Base-by-base conservation (phyloP, 1,140 invertebrate genomes). In the Neodiprion fabricii region DNA sequence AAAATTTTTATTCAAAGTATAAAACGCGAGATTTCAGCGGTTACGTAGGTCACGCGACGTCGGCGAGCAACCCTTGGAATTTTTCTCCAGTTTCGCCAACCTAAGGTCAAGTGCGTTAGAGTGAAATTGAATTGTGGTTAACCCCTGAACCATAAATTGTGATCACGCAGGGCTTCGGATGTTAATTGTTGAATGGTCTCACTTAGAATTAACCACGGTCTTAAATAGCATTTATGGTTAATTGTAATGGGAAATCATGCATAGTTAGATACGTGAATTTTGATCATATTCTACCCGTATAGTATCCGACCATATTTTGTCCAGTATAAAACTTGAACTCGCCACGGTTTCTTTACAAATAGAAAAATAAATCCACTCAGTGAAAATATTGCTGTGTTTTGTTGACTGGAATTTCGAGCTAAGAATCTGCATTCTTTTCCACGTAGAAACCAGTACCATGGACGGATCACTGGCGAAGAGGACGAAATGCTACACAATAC, bases 401-500 rank as follows among this genome's bases (percentile, higher is more conserved):
- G 28, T 40, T 1, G 28, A 40, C 28, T 40, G 28, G 28, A 3
- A 40, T 40, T 40, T 40, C 1, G 28, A 40, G 28, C 28, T 40
- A 40, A 40, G 28, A 40, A 40, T 5, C 28, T 40, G 28, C 28
- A 40, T 40, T 40, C 28, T 40, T 40, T 40, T 40, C 28, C 28
- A 40, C 40, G 1, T 47, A 87, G 86, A 84, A 74, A 70, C 81
- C 85, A n/a, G 74, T 76, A 61, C 78, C 77, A 9, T 87, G 83
- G 85, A 79, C 71, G 47, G 77, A 74, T 71, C 78, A 71, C 11
- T 89, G 88, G 88, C 77, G 77, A 7, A 77, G 76, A 8, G 71
- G 82, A 5, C 76, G 79, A 14, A 69, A 87, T 48, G 89, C 83
- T 1, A 84, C 78, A 14, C 17, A 72, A 4, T 85, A 89, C 75